Evolutionary conservation across 2,888 invertebrate genomes (phyloP).

Genomic region (Ennomos fuscantarius): DNA sequence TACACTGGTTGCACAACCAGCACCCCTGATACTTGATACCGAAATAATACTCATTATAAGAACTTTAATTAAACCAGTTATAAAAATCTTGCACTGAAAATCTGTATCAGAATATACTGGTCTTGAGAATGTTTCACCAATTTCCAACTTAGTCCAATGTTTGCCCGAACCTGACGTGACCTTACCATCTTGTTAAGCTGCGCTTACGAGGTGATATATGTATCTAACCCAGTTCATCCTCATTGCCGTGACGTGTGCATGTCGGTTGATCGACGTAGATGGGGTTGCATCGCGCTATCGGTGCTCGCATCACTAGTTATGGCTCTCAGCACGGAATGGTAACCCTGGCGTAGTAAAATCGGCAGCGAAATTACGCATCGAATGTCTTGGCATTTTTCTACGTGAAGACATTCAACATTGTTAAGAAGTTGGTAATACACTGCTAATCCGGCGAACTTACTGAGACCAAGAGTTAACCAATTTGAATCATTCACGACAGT

Average conservation of each 20-base stretch:
- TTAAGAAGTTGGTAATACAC: no score
- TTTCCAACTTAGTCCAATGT: constrained; percentile 13
- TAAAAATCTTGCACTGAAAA: no score
- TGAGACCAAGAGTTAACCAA: no score
- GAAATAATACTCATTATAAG: no score
- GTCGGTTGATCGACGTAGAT: constrained; percentile 25
- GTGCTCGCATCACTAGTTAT: constrained; percentile 30
- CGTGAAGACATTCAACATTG: no score
- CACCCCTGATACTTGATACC: no score
- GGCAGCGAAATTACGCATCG: constrained; percentile 3
- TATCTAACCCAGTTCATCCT: constrained; percentile 29
- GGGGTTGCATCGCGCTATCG: constrained; percentile 22
- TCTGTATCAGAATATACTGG: no score
- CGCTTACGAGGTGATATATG: constrained; percentile 23
- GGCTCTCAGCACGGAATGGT: constrained; percentile 23
- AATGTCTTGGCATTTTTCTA: neutral
- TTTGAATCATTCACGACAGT: no score
- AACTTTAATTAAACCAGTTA: no score
- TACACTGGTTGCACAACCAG: no score
- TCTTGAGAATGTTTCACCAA: neutral
- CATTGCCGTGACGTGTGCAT: constrained; percentile 30
- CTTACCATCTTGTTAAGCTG: constrained; percentile 17
- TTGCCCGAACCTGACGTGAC: constrained; percentile 9
- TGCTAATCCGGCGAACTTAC: no score
- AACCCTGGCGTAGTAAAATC: constrained; percentile 8